Evolutionary conservation across 2,888 invertebrate genomes (phyloP).

Genomic region (Metellina segmentata): DNA sequence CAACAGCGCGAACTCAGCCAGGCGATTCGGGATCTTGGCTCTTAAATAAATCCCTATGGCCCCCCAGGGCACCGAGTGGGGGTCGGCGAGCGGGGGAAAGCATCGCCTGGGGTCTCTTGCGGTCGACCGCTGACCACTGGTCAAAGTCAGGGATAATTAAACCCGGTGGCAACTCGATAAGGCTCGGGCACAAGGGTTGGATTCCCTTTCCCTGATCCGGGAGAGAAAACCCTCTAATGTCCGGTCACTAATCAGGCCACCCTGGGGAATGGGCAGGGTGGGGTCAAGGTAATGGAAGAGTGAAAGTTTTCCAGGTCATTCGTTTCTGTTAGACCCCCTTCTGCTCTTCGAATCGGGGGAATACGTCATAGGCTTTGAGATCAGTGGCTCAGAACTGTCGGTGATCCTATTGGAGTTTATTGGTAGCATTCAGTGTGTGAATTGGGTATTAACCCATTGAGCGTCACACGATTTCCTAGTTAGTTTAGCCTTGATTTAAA

Average conservation of each 20-base stretch:
- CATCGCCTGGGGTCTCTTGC: slow-evolving; percentile 58
- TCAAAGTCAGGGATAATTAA: slow-evolving; percentile 76
- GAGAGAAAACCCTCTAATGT: slow-evolving; percentile 53
- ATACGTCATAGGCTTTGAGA: neutral
- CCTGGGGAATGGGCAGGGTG: slow-evolving; percentile 31
- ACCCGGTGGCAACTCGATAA: slow-evolving; percentile 66
- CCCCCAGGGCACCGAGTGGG: slow-evolving; percentile 40
- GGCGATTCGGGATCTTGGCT: slow-evolving; percentile 55
- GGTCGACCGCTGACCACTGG: slow-evolving; percentile 74
- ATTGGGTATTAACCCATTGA: too few species aligned
- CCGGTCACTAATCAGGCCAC: slow-evolving; percentile 69
- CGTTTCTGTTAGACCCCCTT: slow-evolving; percentile 15
- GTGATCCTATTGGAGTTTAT: too few species aligned
- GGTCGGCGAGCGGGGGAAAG: neutral
- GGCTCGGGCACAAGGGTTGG: slow-evolving; percentile 45
- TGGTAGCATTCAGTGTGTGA: too few species aligned
- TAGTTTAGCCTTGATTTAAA: too few species aligned
- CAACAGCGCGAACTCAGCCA: slow-evolving; percentile 23
- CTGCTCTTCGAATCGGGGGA: neutral
- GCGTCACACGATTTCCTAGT: too few species aligned
- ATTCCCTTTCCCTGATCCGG: slow-evolving; percentile 46
- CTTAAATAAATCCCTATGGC: slow-evolving; percentile 71
- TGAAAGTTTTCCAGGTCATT: slow-evolving; percentile 51
- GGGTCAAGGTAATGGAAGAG: slow-evolving; percentile 59
- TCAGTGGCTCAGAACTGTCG: too few species aligned